Evolutionary conservation across 2,888 invertebrate species (phyloP).

Genomic region (Heteromyza rotundicornis): DNA sequence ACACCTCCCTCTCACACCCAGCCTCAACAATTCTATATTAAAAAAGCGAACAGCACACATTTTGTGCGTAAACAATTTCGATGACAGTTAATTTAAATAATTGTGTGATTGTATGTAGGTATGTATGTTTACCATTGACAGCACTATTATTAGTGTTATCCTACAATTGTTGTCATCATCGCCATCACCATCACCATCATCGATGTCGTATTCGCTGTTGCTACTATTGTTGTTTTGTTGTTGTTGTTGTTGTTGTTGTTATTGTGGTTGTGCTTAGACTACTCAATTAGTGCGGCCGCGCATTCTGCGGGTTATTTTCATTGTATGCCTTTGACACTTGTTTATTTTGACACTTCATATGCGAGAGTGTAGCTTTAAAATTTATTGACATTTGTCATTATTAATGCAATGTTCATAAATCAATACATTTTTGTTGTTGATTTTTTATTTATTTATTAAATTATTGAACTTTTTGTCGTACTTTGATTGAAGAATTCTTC

Average conservation of each 20-base stretch:
- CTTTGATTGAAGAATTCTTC: too few species aligned
- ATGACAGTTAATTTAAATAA: slow-evolving; percentile 46
- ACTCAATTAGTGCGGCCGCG: slow-evolving; percentile 33
- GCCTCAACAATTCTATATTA: too few species aligned
- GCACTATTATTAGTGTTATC: neutral
- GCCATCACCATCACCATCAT: neutral
- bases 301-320: slow-evolving; percentile 23
- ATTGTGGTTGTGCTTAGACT: slow-evolving; percentile 6
- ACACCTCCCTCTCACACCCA: too few species aligned
- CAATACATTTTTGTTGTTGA: neutral
- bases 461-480: too few species aligned
- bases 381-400: slow-evolving; percentile 14
- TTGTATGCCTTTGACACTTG: slow-evolving; percentile 46
- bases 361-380: slow-evolving; percentile 11
- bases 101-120: slow-evolving; percentile 6
- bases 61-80: slow-evolving; percentile 39
- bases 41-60: too few species aligned
- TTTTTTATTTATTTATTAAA: too few species aligned
- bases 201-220: slow-evolving; percentile 18
- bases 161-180: neutral
- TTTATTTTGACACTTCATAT: slow-evolving; percentile 41
- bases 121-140: neutral
- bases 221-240: slow-evolving; percentile 5
- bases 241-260: slow-evolving; percentile 14
- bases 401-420: slow-evolving; percentile 6